Conservation (phyloP, 2,797 vertebrate species). For the Odontamblyopus lacepedii region DNA sequence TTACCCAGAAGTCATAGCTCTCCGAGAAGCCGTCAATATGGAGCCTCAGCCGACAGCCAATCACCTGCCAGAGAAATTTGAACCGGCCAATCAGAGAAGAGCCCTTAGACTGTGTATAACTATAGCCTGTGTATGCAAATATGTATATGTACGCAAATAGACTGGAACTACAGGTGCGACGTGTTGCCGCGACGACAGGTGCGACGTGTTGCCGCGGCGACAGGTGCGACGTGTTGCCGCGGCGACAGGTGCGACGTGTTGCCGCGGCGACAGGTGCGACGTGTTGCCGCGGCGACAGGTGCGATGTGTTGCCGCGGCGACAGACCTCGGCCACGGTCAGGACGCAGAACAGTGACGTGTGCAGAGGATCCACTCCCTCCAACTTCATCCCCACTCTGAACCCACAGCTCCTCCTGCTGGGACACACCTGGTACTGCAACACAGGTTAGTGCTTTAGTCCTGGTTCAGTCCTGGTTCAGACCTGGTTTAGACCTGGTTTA, state of each 20-base stretch:
- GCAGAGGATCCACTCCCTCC: constrained; percentile 79
- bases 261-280: no score
- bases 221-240: no score
- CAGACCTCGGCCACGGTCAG: constrained; percentile 77
- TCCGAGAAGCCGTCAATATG: constrained; percentile 88
- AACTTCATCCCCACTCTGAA: constrained; percentile 82
- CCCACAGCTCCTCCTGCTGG: constrained; percentile 61
- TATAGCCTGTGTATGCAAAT: no score
- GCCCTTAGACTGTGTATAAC: no score
- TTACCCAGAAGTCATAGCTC: constrained; percentile 91
- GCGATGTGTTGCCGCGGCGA: not conserved
- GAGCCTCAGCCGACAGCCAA: constrained; percentile 83
- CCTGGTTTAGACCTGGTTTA: not conserved
- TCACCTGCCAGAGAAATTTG: constrained; percentile 70
- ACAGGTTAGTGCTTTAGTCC: no score
- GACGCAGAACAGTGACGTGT: constrained; percentile 82
- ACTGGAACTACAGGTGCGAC: no score
- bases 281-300: no score
- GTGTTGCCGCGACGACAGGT: no score
- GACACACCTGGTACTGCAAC: constrained; percentile 72
- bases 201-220: no score
- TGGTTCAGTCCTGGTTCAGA: no score
- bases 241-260: no score
- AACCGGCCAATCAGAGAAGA: constrained; percentile 13
- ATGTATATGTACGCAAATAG: no score